Percentiles rank a stretch among this genome's conserved stretches.
Conservation (phyloP, 2,113 vertebrate genomes). For the Labrus mixtus region DNA sequence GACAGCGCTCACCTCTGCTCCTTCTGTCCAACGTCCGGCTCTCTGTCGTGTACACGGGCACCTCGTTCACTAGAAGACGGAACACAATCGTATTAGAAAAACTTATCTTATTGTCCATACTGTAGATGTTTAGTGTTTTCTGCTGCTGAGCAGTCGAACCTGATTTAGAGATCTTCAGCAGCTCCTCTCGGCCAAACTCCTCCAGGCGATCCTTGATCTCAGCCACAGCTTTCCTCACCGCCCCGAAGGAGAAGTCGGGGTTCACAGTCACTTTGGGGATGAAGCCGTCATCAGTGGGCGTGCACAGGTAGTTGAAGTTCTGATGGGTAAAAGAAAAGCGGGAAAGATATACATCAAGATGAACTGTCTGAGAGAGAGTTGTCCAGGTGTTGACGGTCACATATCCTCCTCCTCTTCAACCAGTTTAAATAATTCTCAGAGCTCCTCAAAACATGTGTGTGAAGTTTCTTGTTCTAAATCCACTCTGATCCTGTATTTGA, state of each 20-base stretch:
- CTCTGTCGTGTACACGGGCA: slow-evolving; percentile 84
- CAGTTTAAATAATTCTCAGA: too few species aligned
- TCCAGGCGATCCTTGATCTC: slow-evolving; percentile 85
- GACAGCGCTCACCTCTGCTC: slow-evolving; percentile 77
- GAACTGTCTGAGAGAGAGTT: background rate
- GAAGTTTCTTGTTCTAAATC: too few species aligned
- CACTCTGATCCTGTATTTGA: too few species aligned
- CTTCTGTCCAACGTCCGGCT: slow-evolving; percentile 81
- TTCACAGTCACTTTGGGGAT: slow-evolving; percentile 84
- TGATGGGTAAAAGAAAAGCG: slow-evolving; percentile 33
- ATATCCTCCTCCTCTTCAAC: too few species aligned
- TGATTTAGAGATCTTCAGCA: slow-evolving; percentile 84
- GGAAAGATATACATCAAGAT: background rate
- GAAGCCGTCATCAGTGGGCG: slow-evolving; percentile 85
- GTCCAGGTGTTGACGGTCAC: too few species aligned
- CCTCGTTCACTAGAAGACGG: slow-evolving; percentile 80
- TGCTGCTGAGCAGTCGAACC: slow-evolving; percentile 64
- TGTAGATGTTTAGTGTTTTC: background rate
- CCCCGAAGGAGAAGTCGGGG: slow-evolving; percentile 84
- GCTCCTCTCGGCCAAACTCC: slow-evolving; percentile 83
- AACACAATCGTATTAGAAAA: slow-evolving; percentile 1
- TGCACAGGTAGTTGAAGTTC: slow-evolving; percentile 88
- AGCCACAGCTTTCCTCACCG: slow-evolving; percentile 84
- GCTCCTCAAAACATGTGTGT: too few species aligned
- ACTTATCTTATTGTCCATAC: background rate